Evolutionary conservation across 30 jellyfish, hydroid and myxozoan species (phyloP).

Genomic region (Turritopsis dohrnii): DNA sequence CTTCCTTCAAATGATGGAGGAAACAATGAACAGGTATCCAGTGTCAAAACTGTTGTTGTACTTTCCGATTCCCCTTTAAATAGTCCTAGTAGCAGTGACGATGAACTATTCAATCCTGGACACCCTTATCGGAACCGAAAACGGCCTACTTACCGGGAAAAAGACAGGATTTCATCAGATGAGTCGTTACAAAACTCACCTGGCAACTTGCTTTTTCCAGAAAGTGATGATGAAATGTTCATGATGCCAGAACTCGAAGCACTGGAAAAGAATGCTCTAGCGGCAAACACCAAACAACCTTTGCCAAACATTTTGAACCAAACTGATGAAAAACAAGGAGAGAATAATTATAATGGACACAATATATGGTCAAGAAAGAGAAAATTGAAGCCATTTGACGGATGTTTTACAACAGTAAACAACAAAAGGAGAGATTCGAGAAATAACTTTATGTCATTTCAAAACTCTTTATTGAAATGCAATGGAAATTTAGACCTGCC

Average conservation of each 20-base stretch:
- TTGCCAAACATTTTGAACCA: background rate
- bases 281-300: background rate
- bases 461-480: too few species aligned
- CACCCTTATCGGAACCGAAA: background rate
- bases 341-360: background rate
- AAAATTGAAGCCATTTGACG: background rate
- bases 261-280: background rate
- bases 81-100: background rate
- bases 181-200: background rate
- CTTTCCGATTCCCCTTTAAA: too few species aligned
- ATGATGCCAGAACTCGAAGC: background rate
- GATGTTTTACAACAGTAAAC: background rate
- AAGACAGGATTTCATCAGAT: background rate
- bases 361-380: background rate
- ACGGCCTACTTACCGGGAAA: background rate
- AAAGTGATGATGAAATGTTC: background rate
- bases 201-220: background rate
- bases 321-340: background rate
- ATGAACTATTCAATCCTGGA: background rate
- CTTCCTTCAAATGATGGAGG: background rate
- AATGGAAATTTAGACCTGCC: background rate
- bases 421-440: background rate
- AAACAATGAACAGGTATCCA: background rate
- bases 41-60: background rate
- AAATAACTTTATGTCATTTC: background rate